A percentile compares a stretch with the other conserved stretches of the same genome.
Evolutionary conservation across 2,113 vertebrate species (phyloP).

Genomic region (Haliaeetus leucogaster): DNA sequence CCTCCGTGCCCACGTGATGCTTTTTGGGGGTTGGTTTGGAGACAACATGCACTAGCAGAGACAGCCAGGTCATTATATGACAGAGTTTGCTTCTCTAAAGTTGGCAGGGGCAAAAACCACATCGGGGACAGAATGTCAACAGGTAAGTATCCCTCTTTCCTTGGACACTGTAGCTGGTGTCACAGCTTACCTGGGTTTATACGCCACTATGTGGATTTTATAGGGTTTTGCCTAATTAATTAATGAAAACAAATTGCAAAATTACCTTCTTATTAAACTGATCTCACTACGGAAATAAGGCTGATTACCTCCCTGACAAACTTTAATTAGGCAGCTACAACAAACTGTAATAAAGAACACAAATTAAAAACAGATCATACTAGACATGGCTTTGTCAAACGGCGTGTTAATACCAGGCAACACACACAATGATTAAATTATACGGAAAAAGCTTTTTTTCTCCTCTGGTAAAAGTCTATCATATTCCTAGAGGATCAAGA

Average conservation of each 20-base stretch:
- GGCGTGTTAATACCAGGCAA: neutral
- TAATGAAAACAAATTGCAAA: conserved; percentile 27
- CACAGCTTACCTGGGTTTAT: neutral
- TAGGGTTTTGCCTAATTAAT: conserved; percentile 6
- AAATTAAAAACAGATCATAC: neutral
- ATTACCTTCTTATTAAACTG: conserved; percentile 39
- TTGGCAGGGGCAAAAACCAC: neutral
- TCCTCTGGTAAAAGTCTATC: neutral
- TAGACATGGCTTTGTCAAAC: neutral
- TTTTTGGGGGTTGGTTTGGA: neutral
- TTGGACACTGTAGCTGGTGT: neutral
- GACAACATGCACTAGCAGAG: neutral
- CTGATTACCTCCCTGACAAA: conserved; percentile 40
- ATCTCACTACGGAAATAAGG: conserved; percentile 4
- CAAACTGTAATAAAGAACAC: conserved; percentile 41
- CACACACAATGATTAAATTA: neutral
- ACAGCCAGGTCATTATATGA: neutral
- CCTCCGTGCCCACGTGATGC: neutral
- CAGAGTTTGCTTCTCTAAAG: neutral
- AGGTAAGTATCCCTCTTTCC: neutral
- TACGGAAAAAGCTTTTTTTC: neutral
- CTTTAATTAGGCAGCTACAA: conserved; percentile 50
- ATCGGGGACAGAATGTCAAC: neutral
- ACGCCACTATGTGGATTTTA: neutral
- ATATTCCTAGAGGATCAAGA: neutral